Conservation (phyloP, 2,888 invertebrate species). For the Euplexia lucipara region DNA sequence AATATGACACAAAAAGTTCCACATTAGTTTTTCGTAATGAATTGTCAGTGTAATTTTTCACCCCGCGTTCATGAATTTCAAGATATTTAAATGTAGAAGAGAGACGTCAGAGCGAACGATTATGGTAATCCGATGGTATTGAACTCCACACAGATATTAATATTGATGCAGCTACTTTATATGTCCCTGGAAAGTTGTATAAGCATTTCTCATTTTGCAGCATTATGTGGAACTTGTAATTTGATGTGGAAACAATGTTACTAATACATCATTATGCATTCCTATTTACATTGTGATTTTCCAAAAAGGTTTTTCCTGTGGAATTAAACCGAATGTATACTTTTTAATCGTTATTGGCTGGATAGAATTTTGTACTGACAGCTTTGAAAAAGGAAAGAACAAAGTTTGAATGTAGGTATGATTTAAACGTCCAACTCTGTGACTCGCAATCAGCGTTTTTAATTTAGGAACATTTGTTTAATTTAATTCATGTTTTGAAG, state of each 20-base stretch:
- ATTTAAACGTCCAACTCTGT: too few species aligned
- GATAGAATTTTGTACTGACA: background rate
- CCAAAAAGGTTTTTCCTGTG: background rate
- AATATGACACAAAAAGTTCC: background rate
- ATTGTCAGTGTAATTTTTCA: constrained; percentile 45
- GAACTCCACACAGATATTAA: constrained; percentile 65
- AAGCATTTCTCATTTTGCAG: constrained; percentile 49
- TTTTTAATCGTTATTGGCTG: too few species aligned
- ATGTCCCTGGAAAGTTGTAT: constrained; percentile 36
- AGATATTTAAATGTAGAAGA: constrained; percentile 74
- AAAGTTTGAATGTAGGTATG: too few species aligned
- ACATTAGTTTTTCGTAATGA: constrained; percentile 35
- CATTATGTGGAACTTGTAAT: constrained; percentile 25
- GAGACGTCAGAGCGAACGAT: constrained; percentile 76
- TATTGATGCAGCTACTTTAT: constrained; percentile 53
- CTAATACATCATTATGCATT: background rate
- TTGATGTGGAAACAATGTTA: constrained; percentile 26
- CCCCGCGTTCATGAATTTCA: constrained; percentile 70
- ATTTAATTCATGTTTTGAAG: too few species aligned
- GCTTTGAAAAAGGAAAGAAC: background rate
- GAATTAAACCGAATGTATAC: too few species aligned
- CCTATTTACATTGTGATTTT: background rate
- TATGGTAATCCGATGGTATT: constrained; percentile 75
- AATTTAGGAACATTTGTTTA: too few species aligned
- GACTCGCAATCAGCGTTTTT: too few species aligned